Percentiles rank a stretch among this genome's conserved stretches.
Conservation (phyloP, 2,797 vertebrate species). For the Fistularia tabacaria region DNA sequence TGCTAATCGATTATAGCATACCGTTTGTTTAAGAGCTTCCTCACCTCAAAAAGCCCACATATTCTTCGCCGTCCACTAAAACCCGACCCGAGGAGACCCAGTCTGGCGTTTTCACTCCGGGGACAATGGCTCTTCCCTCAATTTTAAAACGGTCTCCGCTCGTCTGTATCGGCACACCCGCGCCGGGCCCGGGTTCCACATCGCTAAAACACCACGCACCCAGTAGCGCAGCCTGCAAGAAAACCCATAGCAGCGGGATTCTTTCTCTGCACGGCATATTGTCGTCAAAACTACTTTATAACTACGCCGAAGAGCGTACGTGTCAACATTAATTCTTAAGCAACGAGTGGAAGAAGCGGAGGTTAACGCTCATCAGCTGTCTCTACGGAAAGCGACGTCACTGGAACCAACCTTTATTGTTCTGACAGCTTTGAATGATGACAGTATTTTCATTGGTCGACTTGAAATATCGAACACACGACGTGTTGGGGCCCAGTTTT, state of each 20-base stretch:
- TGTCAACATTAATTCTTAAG: slow-evolving; percentile 4
- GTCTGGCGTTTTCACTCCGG: slow-evolving; percentile 87
- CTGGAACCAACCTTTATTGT: too few relatives aligned
- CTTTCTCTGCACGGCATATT: slow-evolving; percentile 21
- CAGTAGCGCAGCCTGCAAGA: slow-evolving; percentile 49
- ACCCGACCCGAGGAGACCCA: slow-evolving; percentile 90
- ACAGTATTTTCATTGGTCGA: too few relatives aligned
- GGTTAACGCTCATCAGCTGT: too few relatives aligned
- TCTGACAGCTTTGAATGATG: too few relatives aligned
- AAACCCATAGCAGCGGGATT: slow-evolving; percentile 34
- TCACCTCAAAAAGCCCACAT: slow-evolving; percentile 90
- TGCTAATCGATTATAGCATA: background rate
- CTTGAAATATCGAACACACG: too few relatives aligned
- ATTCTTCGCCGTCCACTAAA: slow-evolving; percentile 89
- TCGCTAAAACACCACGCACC: slow-evolving; percentile 62
- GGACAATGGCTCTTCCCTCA: slow-evolving; percentile 89
- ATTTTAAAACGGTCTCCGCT: slow-evolving; percentile 89
- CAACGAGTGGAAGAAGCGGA: too few relatives aligned
- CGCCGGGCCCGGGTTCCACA: slow-evolving; percentile 70
- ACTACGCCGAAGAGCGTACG: rapidly evolving
- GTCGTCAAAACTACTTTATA: background rate
- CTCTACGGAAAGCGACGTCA: too few relatives aligned
- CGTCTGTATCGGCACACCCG: slow-evolving; percentile 39
- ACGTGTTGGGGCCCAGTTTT: too few relatives aligned
- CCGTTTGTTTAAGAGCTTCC: background rate